Percentiles rank a stretch among this genome's conserved stretches.
Conservation (phyloP, 30 jellyfish, hydroid and myxozoan genomes). For the Cassiopea xamachana region DNA sequence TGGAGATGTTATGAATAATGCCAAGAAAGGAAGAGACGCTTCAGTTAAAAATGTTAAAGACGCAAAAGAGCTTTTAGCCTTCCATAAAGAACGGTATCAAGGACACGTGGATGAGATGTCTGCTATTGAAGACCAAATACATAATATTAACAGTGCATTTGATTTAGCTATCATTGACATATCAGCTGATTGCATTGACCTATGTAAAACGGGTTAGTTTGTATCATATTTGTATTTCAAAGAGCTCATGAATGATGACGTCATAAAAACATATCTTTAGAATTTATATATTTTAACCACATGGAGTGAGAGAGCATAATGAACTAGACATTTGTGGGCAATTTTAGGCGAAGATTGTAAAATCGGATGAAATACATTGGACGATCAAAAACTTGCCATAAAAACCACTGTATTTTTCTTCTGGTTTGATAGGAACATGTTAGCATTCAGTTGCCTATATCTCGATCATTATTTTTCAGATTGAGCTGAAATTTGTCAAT, state of each 20-base stretch:
- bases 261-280: too few species aligned
- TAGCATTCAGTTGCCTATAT: too few species aligned
- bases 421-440: too few species aligned
- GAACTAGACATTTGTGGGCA: too few species aligned
- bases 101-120: conserved; percentile 17
- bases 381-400: too few species aligned
- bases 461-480: too few species aligned
- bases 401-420: too few species aligned
- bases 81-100: background rate
- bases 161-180: conserved; percentile 28
- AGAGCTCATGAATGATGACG: background rate
- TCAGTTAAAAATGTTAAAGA: background rate
- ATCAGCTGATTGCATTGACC: conserved; percentile 48
- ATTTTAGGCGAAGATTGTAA: too few species aligned
- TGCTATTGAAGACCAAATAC: conserved; percentile 16
- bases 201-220: conserved; percentile 45
- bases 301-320: too few species aligned
- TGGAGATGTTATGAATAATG: background rate
- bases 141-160: background rate
- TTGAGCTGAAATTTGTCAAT: too few species aligned
- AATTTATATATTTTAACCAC: too few species aligned
- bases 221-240: background rate
- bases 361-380: too few species aligned
- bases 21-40: conserved; percentile 30
- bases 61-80: background rate